Conservation (phyloP, 2,797 vertebrate genomes). For the Gymnopithys bicolor region DNA sequence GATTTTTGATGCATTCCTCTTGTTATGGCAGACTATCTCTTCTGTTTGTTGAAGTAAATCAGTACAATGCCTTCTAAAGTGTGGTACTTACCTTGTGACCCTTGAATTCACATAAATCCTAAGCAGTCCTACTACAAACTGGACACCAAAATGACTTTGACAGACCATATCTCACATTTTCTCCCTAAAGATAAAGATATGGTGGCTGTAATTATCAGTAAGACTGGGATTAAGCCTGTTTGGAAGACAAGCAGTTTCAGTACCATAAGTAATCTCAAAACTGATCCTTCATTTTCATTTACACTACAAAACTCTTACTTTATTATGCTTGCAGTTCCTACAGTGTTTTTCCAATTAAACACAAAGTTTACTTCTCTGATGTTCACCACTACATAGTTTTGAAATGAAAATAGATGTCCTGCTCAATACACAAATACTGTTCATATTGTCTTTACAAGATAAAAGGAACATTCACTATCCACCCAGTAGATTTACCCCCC, state of each 20-base stretch:
- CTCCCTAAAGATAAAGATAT: neutral
- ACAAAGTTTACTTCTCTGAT: neutral
- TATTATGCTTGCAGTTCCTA: neutral
- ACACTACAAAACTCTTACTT: neutral
- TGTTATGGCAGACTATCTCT: neutral
- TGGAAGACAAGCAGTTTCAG: neutral
- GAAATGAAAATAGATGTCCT: neutral
- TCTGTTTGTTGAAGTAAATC: neutral
- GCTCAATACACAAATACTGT: neutral
- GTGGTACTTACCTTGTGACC: neutral
- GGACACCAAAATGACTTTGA: neutral
- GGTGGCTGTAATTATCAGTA: neutral
- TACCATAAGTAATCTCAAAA: neutral
- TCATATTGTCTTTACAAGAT: fast-evolving
- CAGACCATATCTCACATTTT: neutral
- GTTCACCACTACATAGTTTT: neutral
- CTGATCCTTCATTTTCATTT: neutral
- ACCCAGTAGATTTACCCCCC: neutral
- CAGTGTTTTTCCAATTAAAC: neutral
- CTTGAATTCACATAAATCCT: neutral
- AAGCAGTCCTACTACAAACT: neutral
- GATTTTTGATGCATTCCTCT: neutral
- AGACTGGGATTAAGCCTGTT: neutral
- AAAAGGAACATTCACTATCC: neutral
- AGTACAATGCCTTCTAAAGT: neutral